Evolutionary conservation across 2,113 vertebrate genomes (phyloP), one percentile per base, ranked within the genome.

Genomic region (Helogale parvula): DNA sequence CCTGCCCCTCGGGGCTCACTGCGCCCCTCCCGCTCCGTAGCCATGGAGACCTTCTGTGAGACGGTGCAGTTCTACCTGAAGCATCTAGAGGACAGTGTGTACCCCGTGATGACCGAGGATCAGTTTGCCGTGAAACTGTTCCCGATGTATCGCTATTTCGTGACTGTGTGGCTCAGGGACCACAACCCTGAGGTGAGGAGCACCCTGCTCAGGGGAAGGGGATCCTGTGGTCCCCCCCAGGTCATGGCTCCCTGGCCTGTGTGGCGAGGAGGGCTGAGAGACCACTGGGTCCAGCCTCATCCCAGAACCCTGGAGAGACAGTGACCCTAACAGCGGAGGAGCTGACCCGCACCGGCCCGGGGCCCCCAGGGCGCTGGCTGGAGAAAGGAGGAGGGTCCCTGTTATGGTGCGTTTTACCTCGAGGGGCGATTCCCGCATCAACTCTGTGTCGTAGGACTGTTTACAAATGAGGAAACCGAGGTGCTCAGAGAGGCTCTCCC

Each of bases 41-140:
- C 97, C 83, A 91, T 96, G 88, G 98, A 98, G 90, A 98, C 97
- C 25, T 98, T 98, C 94, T 98, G 98, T 4, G 97, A 98, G 95
- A 85, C 63, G 0, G 94, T 98, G 76, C 97, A 97, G 93, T 98
- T 96, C 27, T 97, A 98, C 90, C 94, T 98, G 60, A 72, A 35
- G 72, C 98, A 98, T 29, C 71, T 97, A 85, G 98, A 98, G 90
- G 96, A 97, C 88, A 98, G 98, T 0, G 54, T 86, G 94, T 98
- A 98, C 41, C 97, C 97, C 0, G 95, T 98, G 84, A 97, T 98
- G 97, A 98, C 97, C 0, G 97, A 95, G 65, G 97, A 98, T 13
- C 97, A 97, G 94, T 97, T 98, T 52, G 96, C 97, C 0, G 2
- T 87, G 57, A 98, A 98, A 88, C 84, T 98, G 50, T 94, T 98